Percentiles rank a stretch among this genome's conserved stretches.
These are phyloP conservation scores for Rhineura floridana DNA, from an alignment of 2,113 vertebrate genomes.

Conservation along the genomic window DNA sequence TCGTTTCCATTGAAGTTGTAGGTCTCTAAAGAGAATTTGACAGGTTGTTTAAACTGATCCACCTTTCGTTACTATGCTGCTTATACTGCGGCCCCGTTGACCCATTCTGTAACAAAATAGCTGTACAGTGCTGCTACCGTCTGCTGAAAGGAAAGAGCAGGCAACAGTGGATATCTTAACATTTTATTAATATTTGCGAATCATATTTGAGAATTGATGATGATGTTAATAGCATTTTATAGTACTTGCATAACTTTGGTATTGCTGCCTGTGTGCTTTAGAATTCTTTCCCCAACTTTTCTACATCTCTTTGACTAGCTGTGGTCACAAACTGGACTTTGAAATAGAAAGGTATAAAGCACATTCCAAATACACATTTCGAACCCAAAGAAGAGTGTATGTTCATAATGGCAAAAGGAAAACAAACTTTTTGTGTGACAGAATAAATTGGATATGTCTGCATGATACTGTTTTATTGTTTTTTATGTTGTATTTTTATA, in stretches of 20 bases:
- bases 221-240: not conserved
- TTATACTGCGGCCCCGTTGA: not conserved
- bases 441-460: not conserved
- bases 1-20: not conserved
- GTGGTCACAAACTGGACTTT: not conserved
- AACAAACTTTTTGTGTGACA: not conserved
- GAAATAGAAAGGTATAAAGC: not conserved
- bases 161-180: not conserved
- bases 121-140: not conserved
- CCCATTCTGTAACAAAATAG: not conserved
- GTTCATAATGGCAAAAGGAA: not conserved
- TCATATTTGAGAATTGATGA: not conserved
- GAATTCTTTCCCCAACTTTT: not conserved
- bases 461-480: not conserved
- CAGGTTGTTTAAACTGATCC: not conserved
- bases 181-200: not conserved
- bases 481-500: no score
- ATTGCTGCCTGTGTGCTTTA: not conserved
- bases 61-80: not conserved
- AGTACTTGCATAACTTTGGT: not conserved
- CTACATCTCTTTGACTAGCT: not conserved
- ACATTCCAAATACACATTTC: not conserved
- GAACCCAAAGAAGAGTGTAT: not conserved
- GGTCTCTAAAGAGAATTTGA: not conserved
- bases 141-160: not conserved